Percentiles rank a stretch among this genome's conserved stretches.
Conservation (phyloP, 2,797 vertebrate genomes). For the Arnoldichthys spilopterus region DNA sequence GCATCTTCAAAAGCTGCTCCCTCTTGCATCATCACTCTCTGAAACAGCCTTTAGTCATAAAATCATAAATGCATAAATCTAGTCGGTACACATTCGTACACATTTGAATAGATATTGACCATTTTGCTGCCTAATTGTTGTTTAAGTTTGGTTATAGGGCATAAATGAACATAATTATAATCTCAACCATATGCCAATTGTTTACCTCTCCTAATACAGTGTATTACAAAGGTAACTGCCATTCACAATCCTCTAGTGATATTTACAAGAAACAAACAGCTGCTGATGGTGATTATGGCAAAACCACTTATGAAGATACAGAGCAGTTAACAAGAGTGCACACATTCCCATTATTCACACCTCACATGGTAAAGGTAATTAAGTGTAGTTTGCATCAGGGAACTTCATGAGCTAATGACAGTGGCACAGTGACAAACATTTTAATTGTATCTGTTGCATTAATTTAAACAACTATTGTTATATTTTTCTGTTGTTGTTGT, state of each 20-base stretch:
- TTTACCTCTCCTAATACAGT: not conserved
- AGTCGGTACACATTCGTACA: not conserved
- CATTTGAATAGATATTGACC: not conserved
- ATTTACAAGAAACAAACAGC: constrained; percentile 5
- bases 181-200: not conserved
- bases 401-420: not conserved
- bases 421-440: not conserved
- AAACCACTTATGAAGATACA: not conserved
- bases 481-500: no score
- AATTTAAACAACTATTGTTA: not conserved
- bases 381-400: not conserved
- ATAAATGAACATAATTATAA: not conserved
- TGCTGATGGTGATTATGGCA: not conserved
- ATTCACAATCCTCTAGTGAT: not conserved
- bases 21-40: not conserved
- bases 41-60: not conserved
- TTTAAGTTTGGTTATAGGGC: no score
- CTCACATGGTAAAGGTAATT: constrained; percentile 6
- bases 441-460: not conserved
- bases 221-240: not conserved
- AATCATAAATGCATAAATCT: not conserved
- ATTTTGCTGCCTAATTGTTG: not conserved
- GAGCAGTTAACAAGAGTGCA: not conserved
- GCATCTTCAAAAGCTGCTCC: not conserved
- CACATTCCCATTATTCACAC: constrained; percentile 24